A percentile compares a stretch with the other conserved stretches of the same genome.
These are phyloP conservation scores for Gallinago nigripennis DNA, from an alignment of 2,797 vertebrate genomes.

Conservation along the genomic window DNA sequence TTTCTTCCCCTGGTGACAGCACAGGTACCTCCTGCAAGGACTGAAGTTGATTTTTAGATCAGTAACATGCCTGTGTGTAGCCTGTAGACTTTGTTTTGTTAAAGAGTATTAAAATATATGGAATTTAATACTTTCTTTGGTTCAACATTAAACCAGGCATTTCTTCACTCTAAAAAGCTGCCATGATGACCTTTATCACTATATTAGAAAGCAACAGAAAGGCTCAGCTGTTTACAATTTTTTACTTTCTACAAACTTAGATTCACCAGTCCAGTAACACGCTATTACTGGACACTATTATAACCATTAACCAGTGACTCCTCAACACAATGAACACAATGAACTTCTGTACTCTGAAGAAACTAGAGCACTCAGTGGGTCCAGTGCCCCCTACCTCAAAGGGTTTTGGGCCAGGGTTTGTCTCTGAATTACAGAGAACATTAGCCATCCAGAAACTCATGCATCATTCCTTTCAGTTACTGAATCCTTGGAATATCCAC, in stretches of 20 bases:
- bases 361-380: background rate
- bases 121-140: background rate
- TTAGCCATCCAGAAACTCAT: background rate
- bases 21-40: background rate
- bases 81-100: background rate
- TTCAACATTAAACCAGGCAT: background rate
- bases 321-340: slow-evolving; percentile 9
- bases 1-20: background rate
- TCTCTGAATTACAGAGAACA: background rate
- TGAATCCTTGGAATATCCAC: background rate
- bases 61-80: rapidly evolving
- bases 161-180: background rate
- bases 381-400: background rate
- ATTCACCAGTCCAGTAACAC: background rate
- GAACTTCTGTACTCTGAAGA: background rate
- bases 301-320: slow-evolving; percentile 21
- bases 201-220: background rate
- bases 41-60: background rate
- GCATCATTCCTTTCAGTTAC: background rate
- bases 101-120: background rate
- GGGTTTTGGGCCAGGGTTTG: background rate
- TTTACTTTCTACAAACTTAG: background rate
- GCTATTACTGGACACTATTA: background rate
- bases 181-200: background rate
- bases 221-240: background rate